Conservation (phyloP, 1,140 invertebrate species). For the Calosoma granatense region DNA sequence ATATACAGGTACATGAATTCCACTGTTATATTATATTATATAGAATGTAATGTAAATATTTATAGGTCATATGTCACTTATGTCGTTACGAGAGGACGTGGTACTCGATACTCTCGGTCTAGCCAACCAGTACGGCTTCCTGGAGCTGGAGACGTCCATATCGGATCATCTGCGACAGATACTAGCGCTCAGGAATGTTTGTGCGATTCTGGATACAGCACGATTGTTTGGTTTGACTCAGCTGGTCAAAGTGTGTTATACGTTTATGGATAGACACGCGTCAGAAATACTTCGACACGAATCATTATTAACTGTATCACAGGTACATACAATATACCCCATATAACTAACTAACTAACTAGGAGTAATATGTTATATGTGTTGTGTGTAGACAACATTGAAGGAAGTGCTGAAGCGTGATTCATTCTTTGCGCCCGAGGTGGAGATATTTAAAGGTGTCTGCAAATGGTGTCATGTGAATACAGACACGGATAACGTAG, state of each 20-base stretch:
- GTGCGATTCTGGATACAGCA: slow-evolving; percentile 86
- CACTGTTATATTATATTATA: neutral
- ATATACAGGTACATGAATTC: slow-evolving; percentile 70
- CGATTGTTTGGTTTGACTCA: slow-evolving; percentile 50
- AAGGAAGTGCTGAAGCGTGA: slow-evolving; percentile 75
- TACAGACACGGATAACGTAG: slow-evolving; percentile 37
- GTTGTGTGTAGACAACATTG: neutral
- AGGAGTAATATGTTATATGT: neutral
- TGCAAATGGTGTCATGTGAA: slow-evolving; percentile 75
- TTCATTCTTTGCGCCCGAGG: slow-evolving; percentile 92
- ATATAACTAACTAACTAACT: too few relatives aligned
- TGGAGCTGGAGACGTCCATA: slow-evolving; percentile 80
- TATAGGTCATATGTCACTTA: slow-evolving; percentile 68
- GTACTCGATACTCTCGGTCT: slow-evolving; percentile 80
- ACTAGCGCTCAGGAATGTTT: slow-evolving; percentile 80
- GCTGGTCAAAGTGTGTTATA: slow-evolving; percentile 54
- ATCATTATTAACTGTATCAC: slow-evolving; percentile 73
- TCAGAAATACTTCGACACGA: slow-evolving; percentile 72
- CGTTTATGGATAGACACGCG: slow-evolving; percentile 85
- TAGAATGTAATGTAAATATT: neutral
- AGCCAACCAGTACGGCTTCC: slow-evolving; percentile 92
- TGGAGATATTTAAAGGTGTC: slow-evolving; percentile 88
- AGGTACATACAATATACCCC: slow-evolving; percentile 47
- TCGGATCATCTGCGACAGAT: slow-evolving; percentile 87
- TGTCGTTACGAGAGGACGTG: slow-evolving; percentile 73